Conservation (phyloP, 2,797 vertebrate genomes). For the Manis javanica region DNA sequence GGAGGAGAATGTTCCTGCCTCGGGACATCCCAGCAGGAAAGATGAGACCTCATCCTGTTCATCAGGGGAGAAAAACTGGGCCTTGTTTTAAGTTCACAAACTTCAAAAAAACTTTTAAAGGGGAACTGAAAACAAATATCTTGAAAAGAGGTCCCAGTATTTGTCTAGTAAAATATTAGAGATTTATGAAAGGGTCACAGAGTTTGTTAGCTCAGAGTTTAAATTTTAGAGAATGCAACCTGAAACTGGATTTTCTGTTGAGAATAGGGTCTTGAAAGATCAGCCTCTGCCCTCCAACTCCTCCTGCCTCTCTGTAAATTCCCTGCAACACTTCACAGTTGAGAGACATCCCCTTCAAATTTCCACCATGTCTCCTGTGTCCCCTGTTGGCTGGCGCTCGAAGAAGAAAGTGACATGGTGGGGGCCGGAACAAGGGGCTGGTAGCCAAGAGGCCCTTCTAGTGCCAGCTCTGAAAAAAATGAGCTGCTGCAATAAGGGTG, state of each 20-base stretch:
- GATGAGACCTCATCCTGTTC: neutral
- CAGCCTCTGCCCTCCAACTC: neutral
- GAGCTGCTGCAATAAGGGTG: neutral
- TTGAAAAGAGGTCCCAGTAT: neutral
- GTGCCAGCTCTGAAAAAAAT: neutral
- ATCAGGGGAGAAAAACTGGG: neutral
- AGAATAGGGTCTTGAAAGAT: neutral
- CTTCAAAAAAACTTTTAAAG: neutral
- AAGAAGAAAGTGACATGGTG: neutral
- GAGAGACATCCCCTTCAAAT: neutral
- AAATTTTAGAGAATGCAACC: neutral
- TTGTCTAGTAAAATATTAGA: neutral
- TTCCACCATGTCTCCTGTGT: neutral
- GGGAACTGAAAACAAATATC: neutral
- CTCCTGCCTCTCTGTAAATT: neutral
- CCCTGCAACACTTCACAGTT: neutral
- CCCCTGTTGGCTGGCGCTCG: neutral
- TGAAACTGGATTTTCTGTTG: neutral
- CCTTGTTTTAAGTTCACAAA: neutral
- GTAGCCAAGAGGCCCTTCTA: neutral
- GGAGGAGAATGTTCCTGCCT: neutral
- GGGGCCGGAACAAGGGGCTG: neutral
- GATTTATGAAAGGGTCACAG: neutral
- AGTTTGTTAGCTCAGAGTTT: neutral
- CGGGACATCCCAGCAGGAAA: neutral